phyloP scores from a whole-genome alignment of 2,797 vertebrate species.

The Mus minutoides region DNA sequence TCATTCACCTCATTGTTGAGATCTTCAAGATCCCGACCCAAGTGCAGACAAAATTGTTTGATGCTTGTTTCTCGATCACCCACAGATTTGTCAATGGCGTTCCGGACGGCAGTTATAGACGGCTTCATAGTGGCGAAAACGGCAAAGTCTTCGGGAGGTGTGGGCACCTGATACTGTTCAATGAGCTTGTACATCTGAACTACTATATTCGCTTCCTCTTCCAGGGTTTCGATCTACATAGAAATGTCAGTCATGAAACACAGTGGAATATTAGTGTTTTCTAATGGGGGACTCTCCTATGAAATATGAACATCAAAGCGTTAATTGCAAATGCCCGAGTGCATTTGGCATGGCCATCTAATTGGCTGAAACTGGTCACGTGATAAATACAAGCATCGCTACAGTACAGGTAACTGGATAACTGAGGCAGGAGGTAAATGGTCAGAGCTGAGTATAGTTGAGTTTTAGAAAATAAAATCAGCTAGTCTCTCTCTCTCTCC shows the following conservation, averaged over 20 bases:
- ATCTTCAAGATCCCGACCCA: slow-evolving; percentile 89
- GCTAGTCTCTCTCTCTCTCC: not conserved
- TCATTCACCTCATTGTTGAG: slow-evolving; percentile 88
- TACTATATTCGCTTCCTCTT: slow-evolving; percentile 88
- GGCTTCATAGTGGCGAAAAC: slow-evolving; percentile 89
- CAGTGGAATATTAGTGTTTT: not conserved
- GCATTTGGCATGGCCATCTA: not conserved
- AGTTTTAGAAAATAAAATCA: not conserved
- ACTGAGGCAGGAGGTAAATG: not conserved
- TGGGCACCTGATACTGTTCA: slow-evolving; percentile 87
- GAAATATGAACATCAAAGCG: rapidly evolving
- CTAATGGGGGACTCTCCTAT: not conserved
- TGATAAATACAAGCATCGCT: not conserved
- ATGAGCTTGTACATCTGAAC: slow-evolving; percentile 92
- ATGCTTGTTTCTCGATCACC: slow-evolving; percentile 86
- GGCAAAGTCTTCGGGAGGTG: slow-evolving; percentile 90
- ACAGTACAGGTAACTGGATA: not conserved
- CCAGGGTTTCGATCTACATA: slow-evolving; percentile 88
- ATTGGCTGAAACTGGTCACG: not conserved
- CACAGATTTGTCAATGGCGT: slow-evolving; percentile 86
- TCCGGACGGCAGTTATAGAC: slow-evolving; percentile 85
- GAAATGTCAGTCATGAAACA: slow-evolving; percentile 10
- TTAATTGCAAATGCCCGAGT: not conserved
- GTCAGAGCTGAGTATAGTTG: not conserved
- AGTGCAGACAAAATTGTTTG: slow-evolving; percentile 87